phyloP scores from a whole-genome alignment of 1,140 invertebrate genomes.

The Neodiprion fabricii region DNA sequence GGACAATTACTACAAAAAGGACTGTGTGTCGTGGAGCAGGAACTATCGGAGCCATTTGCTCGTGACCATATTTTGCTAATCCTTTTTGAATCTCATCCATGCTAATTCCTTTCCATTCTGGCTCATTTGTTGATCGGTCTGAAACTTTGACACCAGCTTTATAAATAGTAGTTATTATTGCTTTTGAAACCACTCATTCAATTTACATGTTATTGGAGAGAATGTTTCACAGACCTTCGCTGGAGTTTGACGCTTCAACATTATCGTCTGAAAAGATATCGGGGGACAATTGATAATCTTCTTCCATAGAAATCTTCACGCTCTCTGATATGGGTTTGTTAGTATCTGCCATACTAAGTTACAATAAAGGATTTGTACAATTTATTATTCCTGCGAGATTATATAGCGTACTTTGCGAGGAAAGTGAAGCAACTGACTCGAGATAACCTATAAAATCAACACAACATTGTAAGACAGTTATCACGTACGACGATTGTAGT shows the following conservation, averaged over 20 bases:
- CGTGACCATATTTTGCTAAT: slow-evolving; percentile 44
- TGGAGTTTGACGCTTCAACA: slow-evolving; percentile 21
- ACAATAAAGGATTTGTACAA: too few species aligned
- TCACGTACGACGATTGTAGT: too few species aligned
- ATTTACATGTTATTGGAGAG: too few species aligned
- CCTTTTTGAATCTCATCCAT: slow-evolving; percentile 56
- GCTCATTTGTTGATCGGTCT: slow-evolving; percentile 22
- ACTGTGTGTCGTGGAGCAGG: slow-evolving; percentile 51
- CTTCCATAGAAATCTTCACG: slow-evolving; percentile 35
- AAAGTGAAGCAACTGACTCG: background rate
- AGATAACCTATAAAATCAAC: background rate
- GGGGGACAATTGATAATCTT: slow-evolving; percentile 33
- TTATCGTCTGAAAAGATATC: slow-evolving; percentile 46
- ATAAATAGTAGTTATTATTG: too few species aligned
- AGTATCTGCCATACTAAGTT: background rate
- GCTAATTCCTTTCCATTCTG: slow-evolving; percentile 56
- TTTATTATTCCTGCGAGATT: too few species aligned
- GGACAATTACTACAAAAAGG: slow-evolving; percentile 46
- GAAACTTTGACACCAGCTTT: background rate
- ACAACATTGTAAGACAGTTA: too few species aligned
- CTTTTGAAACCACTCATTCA: too few species aligned
- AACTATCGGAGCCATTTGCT: slow-evolving; percentile 50
- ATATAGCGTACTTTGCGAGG: background rate
- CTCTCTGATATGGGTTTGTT: background rate
- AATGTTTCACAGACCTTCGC: background rate